A percentile compares a stretch with the other conserved stretches of the same genome.
These are phyloP conservation scores for Columbina picui DNA, from an alignment of 2,113 vertebrate genomes.

Conservation along the genomic window DNA sequence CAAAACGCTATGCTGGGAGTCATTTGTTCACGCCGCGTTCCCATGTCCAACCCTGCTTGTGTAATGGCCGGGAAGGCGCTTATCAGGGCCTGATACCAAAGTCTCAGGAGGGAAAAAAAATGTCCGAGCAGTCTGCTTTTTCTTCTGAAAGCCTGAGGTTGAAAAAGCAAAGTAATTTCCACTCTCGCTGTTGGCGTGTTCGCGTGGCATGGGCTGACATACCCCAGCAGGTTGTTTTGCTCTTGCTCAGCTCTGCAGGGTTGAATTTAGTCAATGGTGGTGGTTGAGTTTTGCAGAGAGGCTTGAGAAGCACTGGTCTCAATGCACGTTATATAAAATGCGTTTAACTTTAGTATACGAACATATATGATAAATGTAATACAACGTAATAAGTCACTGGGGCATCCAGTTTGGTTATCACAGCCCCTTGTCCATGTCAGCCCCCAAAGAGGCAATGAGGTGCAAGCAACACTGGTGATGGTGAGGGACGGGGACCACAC, in stretches of 20 bases:
- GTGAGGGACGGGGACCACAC: background rate
- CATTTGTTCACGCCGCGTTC: background rate
- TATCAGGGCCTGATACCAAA: constrained; percentile 60
- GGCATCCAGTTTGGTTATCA: background rate
- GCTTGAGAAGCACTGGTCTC: background rate
- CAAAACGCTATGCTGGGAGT: background rate
- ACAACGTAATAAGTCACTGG: background rate
- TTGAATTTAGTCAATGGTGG: background rate
- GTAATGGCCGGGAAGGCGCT: constrained; percentile 21
- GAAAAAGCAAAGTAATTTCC: constrained; percentile 13
- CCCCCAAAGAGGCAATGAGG: background rate
- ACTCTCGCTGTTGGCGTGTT: background rate
- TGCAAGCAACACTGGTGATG: fast-evolving
- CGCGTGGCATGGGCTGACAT: fast-evolving
- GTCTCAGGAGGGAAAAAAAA: constrained; percentile 13
- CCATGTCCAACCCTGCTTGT: constrained; percentile 63
- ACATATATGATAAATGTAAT: background rate
- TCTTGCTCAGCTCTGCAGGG: fast-evolving
- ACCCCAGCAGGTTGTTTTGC: fast-evolving
- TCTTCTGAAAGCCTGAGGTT: background rate
- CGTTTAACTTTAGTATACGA: background rate
- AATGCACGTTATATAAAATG: background rate
- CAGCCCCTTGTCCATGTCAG: fast-evolving
- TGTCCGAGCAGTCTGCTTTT: constrained; percentile 24
- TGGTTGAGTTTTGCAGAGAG: background rate